Percentiles rank a stretch among this genome's conserved stretches.
phyloP scores from a whole-genome alignment of 2,113 vertebrate genomes.

The Micromys minutus region DNA sequence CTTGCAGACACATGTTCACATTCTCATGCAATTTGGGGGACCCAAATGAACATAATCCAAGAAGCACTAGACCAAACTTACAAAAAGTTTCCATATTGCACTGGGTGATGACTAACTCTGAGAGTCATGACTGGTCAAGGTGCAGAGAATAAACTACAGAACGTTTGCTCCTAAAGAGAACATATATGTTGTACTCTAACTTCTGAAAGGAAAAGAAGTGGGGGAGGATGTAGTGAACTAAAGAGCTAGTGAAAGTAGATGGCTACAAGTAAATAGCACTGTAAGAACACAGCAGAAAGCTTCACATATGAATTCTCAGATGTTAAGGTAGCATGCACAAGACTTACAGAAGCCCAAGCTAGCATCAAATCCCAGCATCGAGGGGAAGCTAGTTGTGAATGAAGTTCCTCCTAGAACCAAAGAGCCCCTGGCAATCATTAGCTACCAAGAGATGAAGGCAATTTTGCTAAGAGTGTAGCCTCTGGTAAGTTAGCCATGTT shows the following conservation, averaged over 20 bases:
- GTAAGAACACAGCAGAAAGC: background rate
- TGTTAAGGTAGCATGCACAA: background rate
- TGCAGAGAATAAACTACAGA: background rate
- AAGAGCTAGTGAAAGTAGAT: background rate
- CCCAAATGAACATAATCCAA: no score
- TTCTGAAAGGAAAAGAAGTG: background rate
- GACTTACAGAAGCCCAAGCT: background rate
- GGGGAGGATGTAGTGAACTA: background rate
- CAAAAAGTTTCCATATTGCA: background rate
- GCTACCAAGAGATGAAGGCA: background rate
- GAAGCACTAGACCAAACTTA: no score
- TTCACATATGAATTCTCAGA: background rate
- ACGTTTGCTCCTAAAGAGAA: no score
- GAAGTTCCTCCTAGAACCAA: background rate
- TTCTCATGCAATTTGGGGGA: no score
- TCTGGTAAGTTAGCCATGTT: background rate
- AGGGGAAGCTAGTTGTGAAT: background rate
- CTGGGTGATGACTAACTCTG: background rate
- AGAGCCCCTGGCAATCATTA: background rate
- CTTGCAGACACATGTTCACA: accelerated
- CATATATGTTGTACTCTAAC: background rate
- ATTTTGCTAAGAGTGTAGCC: background rate
- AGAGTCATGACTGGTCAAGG: background rate
- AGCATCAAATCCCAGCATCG: background rate
- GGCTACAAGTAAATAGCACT: no score